Evolutionary conservation across 1,140 invertebrate species (phyloP), one percentile per base, ranked within the genome.

Genomic region (Cecropterus lyciades): DNA sequence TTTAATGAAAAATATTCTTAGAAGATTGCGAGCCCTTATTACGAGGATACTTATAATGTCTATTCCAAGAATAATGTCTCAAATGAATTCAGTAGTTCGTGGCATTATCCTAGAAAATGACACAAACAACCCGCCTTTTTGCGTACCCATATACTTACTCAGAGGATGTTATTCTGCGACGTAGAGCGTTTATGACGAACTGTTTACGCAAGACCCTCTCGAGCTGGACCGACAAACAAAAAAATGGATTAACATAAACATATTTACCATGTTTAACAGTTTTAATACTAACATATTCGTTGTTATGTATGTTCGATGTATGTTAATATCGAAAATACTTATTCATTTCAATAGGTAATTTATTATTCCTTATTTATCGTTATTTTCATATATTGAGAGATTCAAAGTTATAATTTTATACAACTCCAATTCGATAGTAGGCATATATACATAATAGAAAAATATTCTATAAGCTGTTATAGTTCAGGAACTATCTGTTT

Each of bases 101-200:
- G 24, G 30, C 40, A 57, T 43, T 57, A 57, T 15, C 55, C 42
- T 13, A 57, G 40, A 57, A 57, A 53, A 57, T 43, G 17, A 57
- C 55, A 57, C 55, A 57, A 57, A 57, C 55, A 57, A 57, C n/a
- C n/a, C n/a, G n/a, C 55, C 40, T 57, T 57, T 24, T 45, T 57
- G 55, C 40, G 42, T 43, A n/a, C n/a, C 40, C 20, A 57, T 57
- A 43, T 20, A 20, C 40, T 17, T 57, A 43, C 20, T 57, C 20
- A 24, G 17, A 42, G 55, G 40, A 57, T 57, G 40, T 57, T 57
- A 57, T 43, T 57, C 40, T 56, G 16, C 53, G 33, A 43, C 37
- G 53, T 51, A 27, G 24, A 9, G 8, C 30, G 16, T 20, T 24
- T 27, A 13, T 45, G 55, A 57, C 37, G 55, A 57, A 24, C 37